Base-by-base conservation (phyloP, 2,888 invertebrate genomes). In the Macrophya alboannulata region DNA sequence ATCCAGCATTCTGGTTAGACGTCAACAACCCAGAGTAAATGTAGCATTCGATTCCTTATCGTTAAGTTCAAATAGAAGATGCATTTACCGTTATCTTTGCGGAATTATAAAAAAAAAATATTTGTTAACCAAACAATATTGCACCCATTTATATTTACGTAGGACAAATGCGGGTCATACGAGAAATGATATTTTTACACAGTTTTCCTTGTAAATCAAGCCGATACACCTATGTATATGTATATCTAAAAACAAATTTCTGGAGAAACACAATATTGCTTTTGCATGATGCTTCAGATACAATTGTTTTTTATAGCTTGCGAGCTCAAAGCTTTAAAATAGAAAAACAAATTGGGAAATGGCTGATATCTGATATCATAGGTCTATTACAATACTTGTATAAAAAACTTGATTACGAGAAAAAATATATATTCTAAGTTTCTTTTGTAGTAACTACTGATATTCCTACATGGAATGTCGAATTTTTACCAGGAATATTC, bases 11-110 rank as follows among this genome's bases (percentile, higher is more conserved):
- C 15, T 5, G 17, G 1, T 51, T 37, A 9, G 31, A 17, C 17
- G 37, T 31, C 10, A 55, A 77, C 55, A 51, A 31, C 9, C 12
- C 31, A 77, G 25, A 77, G 51, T 31, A 48, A 10, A 31, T 77
- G 51, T 51, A 31, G 31, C 55, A 21, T 77, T 37, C 37, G 76
- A 31, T 77, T 51, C 4, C 76, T 51, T 51, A 77, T 77, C 31
- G 17, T 51, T 10, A 31, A 31, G 76, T 51, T 77, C 51, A 77
- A 51, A 77, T 48, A 77, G 0, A 55, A 51, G 43, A 25, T 31
- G 31, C 55, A 17, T 77, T 51, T 45, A 74, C 72, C 31, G 45
- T 43, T 74, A 74, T 74, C 72, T 74, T 5, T 74, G 4, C 45
- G 10, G 45, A 45, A 21, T 74, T 21, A n/a, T 21, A 12, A 31